Conservation (phyloP, 2,888 invertebrate genomes). For the Heliconius aoede region DNA sequence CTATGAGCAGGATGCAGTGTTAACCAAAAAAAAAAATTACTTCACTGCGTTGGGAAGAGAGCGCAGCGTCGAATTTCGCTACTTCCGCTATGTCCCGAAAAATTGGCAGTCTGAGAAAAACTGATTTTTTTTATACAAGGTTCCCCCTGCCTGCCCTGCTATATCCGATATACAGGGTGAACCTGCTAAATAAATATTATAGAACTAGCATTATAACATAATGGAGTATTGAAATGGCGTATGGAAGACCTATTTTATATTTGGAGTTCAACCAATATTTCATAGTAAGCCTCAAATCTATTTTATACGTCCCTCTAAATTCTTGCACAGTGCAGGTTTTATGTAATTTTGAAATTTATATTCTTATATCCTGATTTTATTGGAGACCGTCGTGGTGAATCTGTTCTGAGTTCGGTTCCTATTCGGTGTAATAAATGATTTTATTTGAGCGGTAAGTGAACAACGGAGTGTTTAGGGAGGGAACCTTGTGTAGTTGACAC, state of each 20-base stretch:
- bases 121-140: too few relatives aligned
- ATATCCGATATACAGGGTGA: neutral
- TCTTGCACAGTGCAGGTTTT: constrained; percentile 12
- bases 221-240: constrained; percentile 13
- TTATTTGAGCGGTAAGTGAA: too few relatives aligned
- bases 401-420: neutral
- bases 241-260: constrained; percentile 30
- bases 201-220: neutral
- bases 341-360: neutral
- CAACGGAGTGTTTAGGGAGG: too few relatives aligned
- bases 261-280: constrained; percentile 33
- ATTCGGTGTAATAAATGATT: neutral
- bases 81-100: too few relatives aligned
- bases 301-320: constrained; percentile 24
- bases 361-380: constrained; percentile 1
- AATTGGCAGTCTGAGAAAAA: too few relatives aligned
- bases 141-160: neutral
- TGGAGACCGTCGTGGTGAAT: neutral
- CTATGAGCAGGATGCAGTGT: too few relatives aligned
- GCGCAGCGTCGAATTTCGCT: too few relatives aligned
- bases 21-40: too few relatives aligned
- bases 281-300: constrained; percentile 34
- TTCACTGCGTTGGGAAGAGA: too few relatives aligned
- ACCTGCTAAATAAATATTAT: neutral
- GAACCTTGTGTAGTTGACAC: too few relatives aligned